A percentile compares a stretch with the other conserved stretches of the same genome.
These are phyloP conservation scores for Coluber constrictor DNA, from an alignment of 2,797 vertebrate genomes.

Conservation along the genomic window DNA sequence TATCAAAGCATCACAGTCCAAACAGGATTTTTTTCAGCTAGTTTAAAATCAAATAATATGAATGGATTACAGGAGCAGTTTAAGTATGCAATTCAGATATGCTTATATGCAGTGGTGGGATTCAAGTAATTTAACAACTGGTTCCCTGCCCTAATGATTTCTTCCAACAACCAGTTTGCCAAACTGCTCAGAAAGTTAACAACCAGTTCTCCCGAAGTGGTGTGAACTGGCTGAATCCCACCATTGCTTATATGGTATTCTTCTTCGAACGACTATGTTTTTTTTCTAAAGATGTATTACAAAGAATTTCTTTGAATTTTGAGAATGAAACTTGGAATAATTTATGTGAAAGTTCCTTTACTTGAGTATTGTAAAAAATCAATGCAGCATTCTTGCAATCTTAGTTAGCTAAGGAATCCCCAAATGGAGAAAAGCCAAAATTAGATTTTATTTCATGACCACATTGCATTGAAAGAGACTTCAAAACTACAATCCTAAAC, in stretches of 20 bases:
- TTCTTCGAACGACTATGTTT: conserved; percentile 55
- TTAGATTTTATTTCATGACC: conserved; percentile 41
- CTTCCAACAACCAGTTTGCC: too few relatives aligned
- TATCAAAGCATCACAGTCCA: background rate
- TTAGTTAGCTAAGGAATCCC: background rate
- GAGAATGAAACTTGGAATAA: conserved; percentile 36
- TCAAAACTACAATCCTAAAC: conserved; percentile 14
- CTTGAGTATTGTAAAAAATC: conserved; percentile 44
- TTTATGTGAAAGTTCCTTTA: conserved; percentile 50
- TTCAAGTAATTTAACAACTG: too few relatives aligned
- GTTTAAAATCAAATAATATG: background rate
- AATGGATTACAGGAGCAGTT: background rate
- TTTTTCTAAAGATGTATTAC: conserved; percentile 47
- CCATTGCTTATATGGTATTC: too few relatives aligned
- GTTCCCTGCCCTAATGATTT: too few relatives aligned
- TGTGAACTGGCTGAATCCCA: too few relatives aligned
- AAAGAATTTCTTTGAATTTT: conserved; percentile 45
- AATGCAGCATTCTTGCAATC: conserved; percentile 17
- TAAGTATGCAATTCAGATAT: background rate
- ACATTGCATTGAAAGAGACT: conserved; percentile 1
- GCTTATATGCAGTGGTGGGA: too few relatives aligned
- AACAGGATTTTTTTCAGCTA: background rate
- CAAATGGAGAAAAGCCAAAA: conserved; percentile 42
- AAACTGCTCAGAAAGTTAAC: too few relatives aligned
- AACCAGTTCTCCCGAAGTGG: too few relatives aligned